Conservation (phyloP, 2,888 invertebrate species). For the Acleris sparsana region DNA sequence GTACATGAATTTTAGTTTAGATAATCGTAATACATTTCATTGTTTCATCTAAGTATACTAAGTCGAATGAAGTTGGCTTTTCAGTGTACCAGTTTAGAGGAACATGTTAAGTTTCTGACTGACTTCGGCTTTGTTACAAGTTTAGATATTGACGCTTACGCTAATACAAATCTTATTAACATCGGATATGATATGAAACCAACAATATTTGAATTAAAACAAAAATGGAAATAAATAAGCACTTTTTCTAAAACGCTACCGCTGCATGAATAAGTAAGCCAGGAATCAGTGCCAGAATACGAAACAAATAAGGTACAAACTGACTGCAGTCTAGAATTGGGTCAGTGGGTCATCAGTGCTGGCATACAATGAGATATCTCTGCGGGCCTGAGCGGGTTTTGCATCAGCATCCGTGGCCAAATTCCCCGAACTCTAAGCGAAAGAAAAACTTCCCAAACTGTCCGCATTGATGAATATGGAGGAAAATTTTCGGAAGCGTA, state of each 20-base stretch:
- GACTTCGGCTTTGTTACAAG: too few relatives aligned
- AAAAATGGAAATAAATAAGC: not conserved
- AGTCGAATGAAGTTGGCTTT: not conserved
- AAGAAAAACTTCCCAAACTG: slow-evolving; percentile 43
- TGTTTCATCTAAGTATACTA: not conserved
- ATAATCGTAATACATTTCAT: not conserved
- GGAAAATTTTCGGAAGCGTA: slow-evolving; percentile 42
- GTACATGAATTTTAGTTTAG: slow-evolving; percentile 5
- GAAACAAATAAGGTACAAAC: slow-evolving; percentile 73
- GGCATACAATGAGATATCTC: slow-evolving; percentile 78
- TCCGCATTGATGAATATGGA: slow-evolving; percentile 44
- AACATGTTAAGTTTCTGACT: too few relatives aligned
- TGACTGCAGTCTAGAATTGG: slow-evolving; percentile 75
- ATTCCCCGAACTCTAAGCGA: slow-evolving; percentile 44
- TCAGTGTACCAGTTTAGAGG: too few relatives aligned
- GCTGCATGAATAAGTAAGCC: slow-evolving; percentile 59
- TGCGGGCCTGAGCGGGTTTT: slow-evolving; percentile 65
- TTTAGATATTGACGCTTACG: too few relatives aligned
- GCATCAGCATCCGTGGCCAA: slow-evolving; percentile 60
- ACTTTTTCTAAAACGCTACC: slow-evolving; percentile 9
- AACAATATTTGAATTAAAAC: not conserved
- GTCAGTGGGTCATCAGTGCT: slow-evolving; percentile 76
- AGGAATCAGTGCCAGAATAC: slow-evolving; percentile 72
- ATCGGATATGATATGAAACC: too few relatives aligned
- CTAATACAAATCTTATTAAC: too few relatives aligned